Percentiles rank a stretch among this genome's conserved stretches.
Evolutionary conservation across 2,797 vertebrate species (phyloP).

Genomic region (Cossypha dichroa): DNA sequence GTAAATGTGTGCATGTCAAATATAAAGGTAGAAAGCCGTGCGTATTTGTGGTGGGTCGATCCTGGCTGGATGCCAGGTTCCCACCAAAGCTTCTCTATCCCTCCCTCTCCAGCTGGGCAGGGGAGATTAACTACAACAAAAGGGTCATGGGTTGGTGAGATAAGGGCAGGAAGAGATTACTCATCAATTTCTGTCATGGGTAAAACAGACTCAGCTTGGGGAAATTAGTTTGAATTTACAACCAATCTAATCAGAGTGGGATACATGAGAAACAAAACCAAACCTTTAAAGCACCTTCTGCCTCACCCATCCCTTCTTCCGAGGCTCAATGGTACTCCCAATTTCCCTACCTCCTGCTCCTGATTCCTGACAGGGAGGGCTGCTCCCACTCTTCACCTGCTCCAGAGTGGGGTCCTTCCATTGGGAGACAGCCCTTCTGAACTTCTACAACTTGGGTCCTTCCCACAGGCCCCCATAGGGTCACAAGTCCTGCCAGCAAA

Average conservation of each 20-base stretch:
- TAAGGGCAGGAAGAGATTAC: not conserved
- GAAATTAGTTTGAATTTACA: not conserved
- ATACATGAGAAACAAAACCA: not conserved
- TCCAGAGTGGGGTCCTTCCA: not conserved
- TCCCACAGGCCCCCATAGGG: accelerated
- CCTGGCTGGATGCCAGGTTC: not conserved
- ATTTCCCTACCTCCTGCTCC: not conserved
- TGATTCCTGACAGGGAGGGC: not conserved
- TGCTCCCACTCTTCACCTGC: not conserved
- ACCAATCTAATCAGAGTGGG: not conserved
- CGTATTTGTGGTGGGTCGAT: accelerated
- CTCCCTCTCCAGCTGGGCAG: not conserved
- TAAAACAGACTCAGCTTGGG: not conserved
- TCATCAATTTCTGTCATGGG: accelerated
- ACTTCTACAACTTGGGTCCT: not conserved
- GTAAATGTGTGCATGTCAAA: not conserved
- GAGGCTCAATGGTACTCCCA: not conserved
- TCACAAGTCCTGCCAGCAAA: not conserved
- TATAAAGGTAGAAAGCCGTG: not conserved
- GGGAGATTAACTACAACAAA: not conserved
- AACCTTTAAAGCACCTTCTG: not conserved
- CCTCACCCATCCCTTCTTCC: not conserved
- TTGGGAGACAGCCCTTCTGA: not conserved
- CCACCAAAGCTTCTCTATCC: not conserved
- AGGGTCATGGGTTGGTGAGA: accelerated